phyloP scores from a whole-genome alignment of 2,888 invertebrate genomes.

The Acronicta alni region DNA sequence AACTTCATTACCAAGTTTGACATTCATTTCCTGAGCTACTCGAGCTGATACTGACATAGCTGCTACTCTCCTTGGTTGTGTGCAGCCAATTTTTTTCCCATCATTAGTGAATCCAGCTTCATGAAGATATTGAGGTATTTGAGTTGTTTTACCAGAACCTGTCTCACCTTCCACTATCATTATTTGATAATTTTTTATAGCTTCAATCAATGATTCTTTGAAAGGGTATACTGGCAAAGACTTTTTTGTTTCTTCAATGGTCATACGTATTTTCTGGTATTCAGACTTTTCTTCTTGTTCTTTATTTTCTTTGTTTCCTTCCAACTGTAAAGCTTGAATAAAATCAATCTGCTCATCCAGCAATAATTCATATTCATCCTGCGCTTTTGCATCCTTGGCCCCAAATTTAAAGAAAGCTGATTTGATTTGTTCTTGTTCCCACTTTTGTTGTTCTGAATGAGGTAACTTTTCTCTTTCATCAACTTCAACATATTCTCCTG shows the following conservation, averaged over 20 bases:
- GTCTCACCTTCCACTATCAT: conserved; percentile 99
- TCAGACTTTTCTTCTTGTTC: conserved; percentile 91
- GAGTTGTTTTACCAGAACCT: conserved; percentile 99
- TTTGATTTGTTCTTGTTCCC: conserved; percentile 99
- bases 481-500: conserved; percentile 94
- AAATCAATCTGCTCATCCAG: conserved; percentile 99
- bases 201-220: conserved; percentile 95
- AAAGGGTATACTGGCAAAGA: conserved; percentile 98
- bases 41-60: conserved; percentile 99
- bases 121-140: conserved; percentile 99
- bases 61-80: conserved; percentile 98
- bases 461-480: conserved; percentile 95
- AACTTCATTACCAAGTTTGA: conserved; percentile 98
- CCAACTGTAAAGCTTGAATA: conserved; percentile 95
- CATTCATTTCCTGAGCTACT: conserved; percentile 99
- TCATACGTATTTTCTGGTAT: conserved; percentile 91
- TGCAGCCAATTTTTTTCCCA: conserved; percentile 98
- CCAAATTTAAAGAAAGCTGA: conserved; percentile 98
- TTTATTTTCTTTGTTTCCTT: conserved; percentile 91
- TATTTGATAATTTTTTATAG: conserved; percentile 96
- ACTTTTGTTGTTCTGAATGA: conserved; percentile 96
- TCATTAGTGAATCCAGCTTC: conserved; percentile 96
- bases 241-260: conserved; percentile 96
- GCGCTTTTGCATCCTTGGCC: conserved; percentile 93
- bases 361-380: conserved; percentile 97